Conservation (phyloP, 2,113 vertebrate genomes). For the Leuciscus idus region DNA sequence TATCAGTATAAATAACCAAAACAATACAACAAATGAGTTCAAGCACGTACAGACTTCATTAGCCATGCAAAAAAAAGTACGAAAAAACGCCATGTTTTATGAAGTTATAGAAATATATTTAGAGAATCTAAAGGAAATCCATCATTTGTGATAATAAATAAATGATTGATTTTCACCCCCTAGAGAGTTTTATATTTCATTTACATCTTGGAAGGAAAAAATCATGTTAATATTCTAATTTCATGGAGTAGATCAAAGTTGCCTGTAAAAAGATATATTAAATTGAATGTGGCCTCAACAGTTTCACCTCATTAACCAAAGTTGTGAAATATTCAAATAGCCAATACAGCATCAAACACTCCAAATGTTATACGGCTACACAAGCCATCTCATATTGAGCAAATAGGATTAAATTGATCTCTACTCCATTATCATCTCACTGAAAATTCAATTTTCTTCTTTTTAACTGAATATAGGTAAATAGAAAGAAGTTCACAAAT, state of each 20-base stretch:
- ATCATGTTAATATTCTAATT: conserved; percentile 50
- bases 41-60: neutral
- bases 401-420: neutral
- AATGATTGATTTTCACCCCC: conserved; percentile 49
- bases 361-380: neutral
- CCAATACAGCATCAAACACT: conserved; percentile 18
- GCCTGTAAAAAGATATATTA: conserved; percentile 21
- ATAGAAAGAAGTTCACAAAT: conserved; percentile 22
- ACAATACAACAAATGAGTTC: conserved; percentile 27
- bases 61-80: conserved; percentile 27
- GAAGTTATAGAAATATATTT: neutral
- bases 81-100: neutral
- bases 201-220: conserved; percentile 53
- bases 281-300: conserved; percentile 16
- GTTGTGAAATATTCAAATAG: conserved; percentile 22
- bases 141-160: neutral
- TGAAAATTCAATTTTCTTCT: neutral
- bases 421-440: neutral
- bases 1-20: neutral
- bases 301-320: conserved; percentile 31
- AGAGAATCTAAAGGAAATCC: neutral
- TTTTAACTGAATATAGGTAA: conserved; percentile 9
- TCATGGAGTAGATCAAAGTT: conserved; percentile 56
- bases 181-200: conserved; percentile 12
- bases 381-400: neutral